Evolutionary conservation across 2,888 invertebrate genomes (phyloP).

Genomic region (Unio pictorum): DNA sequence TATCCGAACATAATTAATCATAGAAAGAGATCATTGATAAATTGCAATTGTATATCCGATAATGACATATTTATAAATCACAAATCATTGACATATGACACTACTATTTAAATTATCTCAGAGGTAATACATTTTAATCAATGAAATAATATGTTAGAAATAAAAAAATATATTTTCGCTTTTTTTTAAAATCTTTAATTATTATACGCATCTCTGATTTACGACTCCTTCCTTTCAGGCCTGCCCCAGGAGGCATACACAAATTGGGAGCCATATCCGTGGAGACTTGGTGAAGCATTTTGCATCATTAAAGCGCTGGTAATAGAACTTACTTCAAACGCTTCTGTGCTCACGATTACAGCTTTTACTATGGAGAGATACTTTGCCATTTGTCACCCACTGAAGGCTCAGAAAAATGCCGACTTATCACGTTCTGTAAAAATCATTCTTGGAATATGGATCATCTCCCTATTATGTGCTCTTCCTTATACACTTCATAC

Average conservation of each 20-base stretch:
- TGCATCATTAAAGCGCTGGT: conserved; percentile 73
- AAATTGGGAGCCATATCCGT: conserved; percentile 73
- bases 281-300: conserved; percentile 71
- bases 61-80: too few species aligned
- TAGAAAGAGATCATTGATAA: too few species aligned
- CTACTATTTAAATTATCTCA: too few species aligned
- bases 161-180: too few species aligned
- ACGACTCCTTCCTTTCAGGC: conserved; percentile 58
- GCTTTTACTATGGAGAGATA: conserved; percentile 92
- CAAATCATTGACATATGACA: too few species aligned
- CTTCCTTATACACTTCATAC: conserved; percentile 67
- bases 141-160: too few species aligned
- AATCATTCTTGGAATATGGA: conserved; percentile 90
- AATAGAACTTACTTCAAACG: conserved; percentile 82
- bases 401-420: conserved; percentile 86
- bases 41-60: too few species aligned
- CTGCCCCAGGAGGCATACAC: conserved; percentile 73
- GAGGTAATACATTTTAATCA: too few species aligned
- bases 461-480: conserved; percentile 83
- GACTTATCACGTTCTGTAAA: conserved; percentile 84
- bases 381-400: conserved; percentile 91
- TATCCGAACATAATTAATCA: too few species aligned
- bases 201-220: too few species aligned
- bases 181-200: too few species aligned
- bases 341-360: conserved; percentile 91